Conservation (phyloP, 2,888 invertebrate genomes). For the Synanthedon tipuliformis region DNA sequence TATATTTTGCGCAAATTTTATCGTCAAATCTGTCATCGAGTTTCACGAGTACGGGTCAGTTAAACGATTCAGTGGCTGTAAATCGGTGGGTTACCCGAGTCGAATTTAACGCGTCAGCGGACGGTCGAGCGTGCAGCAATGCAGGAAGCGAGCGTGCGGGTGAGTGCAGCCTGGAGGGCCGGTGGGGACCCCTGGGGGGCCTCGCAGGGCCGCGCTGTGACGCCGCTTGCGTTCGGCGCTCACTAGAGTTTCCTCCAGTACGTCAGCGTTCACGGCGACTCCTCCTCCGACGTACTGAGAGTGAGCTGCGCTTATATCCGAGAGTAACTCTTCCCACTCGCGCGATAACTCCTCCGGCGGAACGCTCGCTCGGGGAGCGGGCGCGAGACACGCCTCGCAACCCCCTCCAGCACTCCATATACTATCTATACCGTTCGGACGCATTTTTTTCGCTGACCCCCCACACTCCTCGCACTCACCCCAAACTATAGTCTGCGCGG, state of each 20-base stretch:
- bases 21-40: too few relatives aligned
- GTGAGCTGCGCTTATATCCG: constrained; percentile 70
- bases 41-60: too few relatives aligned
- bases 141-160: constrained; percentile 65
- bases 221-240: constrained; percentile 70
- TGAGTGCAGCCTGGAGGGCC: constrained; percentile 23
- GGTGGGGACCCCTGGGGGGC: constrained; percentile 39
- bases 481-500: constrained; percentile 39
- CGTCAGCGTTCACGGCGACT: constrained; percentile 11
- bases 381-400: constrained; percentile 33
- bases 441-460: constrained; percentile 51
- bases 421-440: constrained; percentile 28
- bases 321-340: constrained; percentile 73
- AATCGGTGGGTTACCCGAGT: neutral
- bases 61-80: neutral
- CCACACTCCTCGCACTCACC: constrained; percentile 45
- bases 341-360: constrained; percentile 59
- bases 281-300: constrained; percentile 39
- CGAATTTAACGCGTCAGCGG: constrained; percentile 56
- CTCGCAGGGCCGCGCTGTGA: constrained; percentile 61
- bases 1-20: too few relatives aligned
- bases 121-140: constrained; percentile 55
- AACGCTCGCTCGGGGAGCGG: constrained; percentile 9
- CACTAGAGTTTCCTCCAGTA: constrained; percentile 15
- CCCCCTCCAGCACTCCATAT: constrained; percentile 38